Percentiles rank a stretch among this genome's conserved stretches.
Evolutionary conservation across 2,797 vertebrate genomes (phyloP).

Genomic region (Anabacerthia variegaticeps): DNA sequence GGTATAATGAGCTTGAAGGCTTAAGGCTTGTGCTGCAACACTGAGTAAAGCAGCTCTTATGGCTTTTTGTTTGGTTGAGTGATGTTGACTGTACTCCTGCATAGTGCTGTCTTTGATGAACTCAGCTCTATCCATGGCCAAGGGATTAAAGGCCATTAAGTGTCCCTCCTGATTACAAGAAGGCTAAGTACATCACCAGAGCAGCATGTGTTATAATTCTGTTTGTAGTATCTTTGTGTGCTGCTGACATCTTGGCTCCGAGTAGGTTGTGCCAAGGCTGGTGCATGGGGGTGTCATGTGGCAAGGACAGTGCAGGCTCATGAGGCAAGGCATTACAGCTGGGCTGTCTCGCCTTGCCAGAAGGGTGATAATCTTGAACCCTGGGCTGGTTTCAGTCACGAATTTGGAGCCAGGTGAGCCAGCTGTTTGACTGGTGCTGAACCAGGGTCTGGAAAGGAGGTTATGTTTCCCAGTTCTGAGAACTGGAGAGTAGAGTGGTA

Average conservation of each 20-base stretch:
- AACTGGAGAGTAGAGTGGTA: not conserved
- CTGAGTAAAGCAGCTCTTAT: not conserved
- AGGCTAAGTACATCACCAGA: not conserved
- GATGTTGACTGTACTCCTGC: not conserved
- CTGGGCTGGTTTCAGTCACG: not conserved
- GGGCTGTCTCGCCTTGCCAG: not conserved
- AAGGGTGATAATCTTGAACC: not conserved
- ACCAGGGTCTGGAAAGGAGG: not conserved
- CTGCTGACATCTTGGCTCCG: not conserved
- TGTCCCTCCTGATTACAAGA: not conserved
- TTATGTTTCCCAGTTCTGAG: not conserved
- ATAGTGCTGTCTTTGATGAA: not conserved
- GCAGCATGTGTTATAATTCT: not conserved
- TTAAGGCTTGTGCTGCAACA: not conserved
- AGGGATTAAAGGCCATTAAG: not conserved
- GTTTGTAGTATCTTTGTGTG: not conserved
- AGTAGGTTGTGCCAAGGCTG: not conserved
- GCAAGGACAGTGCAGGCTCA: not conserved
- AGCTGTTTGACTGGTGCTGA: not conserved
- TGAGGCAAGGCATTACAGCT: not conserved
- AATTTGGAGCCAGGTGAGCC: not conserved
- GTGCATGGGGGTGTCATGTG: not conserved
- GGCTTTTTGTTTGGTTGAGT: not conserved
- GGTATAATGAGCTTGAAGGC: not conserved
- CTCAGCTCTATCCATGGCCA: not conserved